Evolutionary conservation across 2,888 invertebrate species (phyloP).

Genomic region (Sphecodes monilicornis): DNA sequence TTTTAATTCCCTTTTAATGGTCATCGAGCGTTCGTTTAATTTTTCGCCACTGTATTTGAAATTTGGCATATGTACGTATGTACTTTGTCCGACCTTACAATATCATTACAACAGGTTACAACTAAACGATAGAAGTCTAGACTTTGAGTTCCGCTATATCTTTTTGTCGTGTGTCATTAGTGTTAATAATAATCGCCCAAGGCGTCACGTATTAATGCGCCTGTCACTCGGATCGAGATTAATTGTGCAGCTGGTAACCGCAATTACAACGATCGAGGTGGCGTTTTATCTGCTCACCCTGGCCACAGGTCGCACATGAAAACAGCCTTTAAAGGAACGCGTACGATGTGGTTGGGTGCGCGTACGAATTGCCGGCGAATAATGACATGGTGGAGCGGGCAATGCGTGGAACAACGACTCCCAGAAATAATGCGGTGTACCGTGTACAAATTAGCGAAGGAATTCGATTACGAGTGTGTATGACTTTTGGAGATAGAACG

Average conservation of each 20-base stretch:
- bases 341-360: conserved; percentile 63
- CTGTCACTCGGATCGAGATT: conserved; percentile 53
- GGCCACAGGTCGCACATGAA: conserved; percentile 33
- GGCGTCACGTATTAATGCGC: conserved; percentile 40
- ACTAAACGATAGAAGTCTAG: background rate
- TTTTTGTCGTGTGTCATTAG: conserved; percentile 22
- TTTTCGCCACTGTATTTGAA: background rate
- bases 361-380: conserved; percentile 60
- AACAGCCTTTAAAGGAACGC: conserved; percentile 59
- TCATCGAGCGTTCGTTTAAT: background rate
- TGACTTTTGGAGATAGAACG: background rate
- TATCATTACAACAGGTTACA: background rate
- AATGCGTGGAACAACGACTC: conserved; percentile 21
- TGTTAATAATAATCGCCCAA: conserved; percentile 20
- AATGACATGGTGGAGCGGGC: conserved; percentile 37
- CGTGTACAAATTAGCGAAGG: conserved; percentile 38
- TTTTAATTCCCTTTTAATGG: too few relatives aligned
- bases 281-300: conserved; percentile 30
- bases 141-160: background rate
- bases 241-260: conserved; percentile 44
- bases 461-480: background rate
- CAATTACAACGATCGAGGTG: conserved; percentile 51
- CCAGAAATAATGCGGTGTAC: conserved; percentile 44
- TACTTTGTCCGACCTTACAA: background rate
- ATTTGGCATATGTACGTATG: background rate